Evolutionary conservation across 2,888 invertebrate genomes (phyloP).

Genomic region (Drosophila sordidula): DNA sequence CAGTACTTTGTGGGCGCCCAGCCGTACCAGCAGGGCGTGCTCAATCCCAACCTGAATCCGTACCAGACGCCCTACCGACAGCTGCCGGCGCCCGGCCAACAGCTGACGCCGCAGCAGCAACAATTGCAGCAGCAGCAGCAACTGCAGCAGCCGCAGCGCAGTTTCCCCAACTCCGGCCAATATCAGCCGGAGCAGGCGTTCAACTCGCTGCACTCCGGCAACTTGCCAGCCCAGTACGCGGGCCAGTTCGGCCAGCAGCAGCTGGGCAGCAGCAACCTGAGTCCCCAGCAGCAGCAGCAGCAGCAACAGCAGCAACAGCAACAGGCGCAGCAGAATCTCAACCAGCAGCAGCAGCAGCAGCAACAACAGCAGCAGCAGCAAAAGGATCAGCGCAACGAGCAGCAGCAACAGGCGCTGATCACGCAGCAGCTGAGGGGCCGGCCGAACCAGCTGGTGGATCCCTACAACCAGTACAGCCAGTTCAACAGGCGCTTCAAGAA

Average conservation of each 20-base stretch:
- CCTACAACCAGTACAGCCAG: constrained; percentile 82
- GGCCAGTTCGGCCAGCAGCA: constrained; percentile 70
- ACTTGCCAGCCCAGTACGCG: constrained; percentile 58
- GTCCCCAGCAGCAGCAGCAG: constrained; percentile 52
- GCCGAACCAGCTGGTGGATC: constrained; percentile 82
- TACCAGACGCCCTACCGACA: constrained; percentile 83
- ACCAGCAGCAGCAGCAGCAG: constrained; percentile 69
- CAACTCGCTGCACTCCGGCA: constrained; percentile 64
- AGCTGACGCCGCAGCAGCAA: constrained; percentile 79
- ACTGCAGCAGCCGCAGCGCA: constrained; percentile 66
- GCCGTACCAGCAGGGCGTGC: constrained; percentile 76
- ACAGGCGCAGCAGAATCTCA: constrained; percentile 59
- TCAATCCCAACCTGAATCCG: constrained; percentile 83
- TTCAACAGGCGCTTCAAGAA: constrained; percentile 84
- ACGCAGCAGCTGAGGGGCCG: constrained; percentile 83
- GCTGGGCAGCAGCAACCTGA: constrained; percentile 52
- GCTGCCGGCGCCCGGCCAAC: constrained; percentile 75
- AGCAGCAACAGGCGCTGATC: constrained; percentile 74
- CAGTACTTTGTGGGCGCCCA: constrained; percentile 79
- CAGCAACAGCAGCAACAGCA: constrained; percentile 72
- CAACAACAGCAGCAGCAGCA: constrained; percentile 77
- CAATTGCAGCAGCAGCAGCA: constrained; percentile 75
- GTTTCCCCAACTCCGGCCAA: constrained; percentile 78
- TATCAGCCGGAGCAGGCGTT: constrained; percentile 82
- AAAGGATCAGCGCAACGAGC: constrained; percentile 73